phyloP scores from a whole-genome alignment of 2,113 vertebrate species.

The Formicarius rufipectus region DNA sequence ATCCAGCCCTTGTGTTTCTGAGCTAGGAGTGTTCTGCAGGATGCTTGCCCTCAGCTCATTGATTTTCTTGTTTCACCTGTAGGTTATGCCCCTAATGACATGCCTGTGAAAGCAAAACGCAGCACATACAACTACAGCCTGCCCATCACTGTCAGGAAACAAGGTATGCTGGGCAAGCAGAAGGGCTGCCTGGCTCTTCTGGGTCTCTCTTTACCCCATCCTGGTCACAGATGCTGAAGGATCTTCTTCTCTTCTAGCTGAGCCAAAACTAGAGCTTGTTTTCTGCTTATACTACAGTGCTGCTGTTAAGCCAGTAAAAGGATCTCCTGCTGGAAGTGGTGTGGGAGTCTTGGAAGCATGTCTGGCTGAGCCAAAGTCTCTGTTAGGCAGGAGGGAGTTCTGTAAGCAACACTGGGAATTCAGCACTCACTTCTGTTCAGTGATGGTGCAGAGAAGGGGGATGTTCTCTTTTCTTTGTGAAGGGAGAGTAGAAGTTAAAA shows the following conservation, averaged over 20 bases:
- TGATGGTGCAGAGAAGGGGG: not conserved
- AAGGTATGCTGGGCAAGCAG: conserved; percentile 70
- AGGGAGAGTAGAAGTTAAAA: not conserved
- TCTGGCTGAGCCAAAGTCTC: not conserved
- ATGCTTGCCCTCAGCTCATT: not conserved
- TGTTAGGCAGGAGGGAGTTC: not conserved
- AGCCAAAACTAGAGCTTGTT: not conserved
- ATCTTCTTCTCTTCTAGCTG: not conserved
- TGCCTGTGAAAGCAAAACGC: conserved; percentile 94
- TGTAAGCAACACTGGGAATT: not conserved
- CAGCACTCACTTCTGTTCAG: not conserved
- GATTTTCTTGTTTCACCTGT: not conserved
- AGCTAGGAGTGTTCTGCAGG: not conserved
- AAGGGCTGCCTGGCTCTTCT: not conserved
- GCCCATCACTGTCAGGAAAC: conserved; percentile 89
- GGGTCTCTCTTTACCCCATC: not conserved
- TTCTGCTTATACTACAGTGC: not conserved
- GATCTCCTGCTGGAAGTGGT: not conserved
- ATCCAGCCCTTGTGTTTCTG: not conserved
- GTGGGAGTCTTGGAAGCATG: not conserved
- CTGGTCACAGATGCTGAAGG: not conserved
- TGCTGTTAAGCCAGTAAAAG: not conserved
- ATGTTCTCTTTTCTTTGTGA: not conserved
- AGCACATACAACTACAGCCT: conserved; percentile 91
- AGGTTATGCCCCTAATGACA: conserved; percentile 84